Evolutionary conservation across 2,888 invertebrate species (phyloP).

Genomic region (Spatulosminthurus flaviceps): DNA sequence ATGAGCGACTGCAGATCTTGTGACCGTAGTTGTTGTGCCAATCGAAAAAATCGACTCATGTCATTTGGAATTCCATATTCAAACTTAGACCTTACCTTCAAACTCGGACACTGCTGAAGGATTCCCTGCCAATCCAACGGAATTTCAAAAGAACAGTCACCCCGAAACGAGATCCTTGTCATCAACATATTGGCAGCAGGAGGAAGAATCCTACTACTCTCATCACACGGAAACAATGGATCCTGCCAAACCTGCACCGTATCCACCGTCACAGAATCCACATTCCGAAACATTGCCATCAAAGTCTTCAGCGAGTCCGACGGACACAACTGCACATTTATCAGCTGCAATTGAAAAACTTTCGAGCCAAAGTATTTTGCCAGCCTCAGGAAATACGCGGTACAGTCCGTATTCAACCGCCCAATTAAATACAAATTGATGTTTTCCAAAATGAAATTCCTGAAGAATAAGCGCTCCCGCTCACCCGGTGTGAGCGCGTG

Average conservation of each 20-base stretch:
- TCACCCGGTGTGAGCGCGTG: neutral
- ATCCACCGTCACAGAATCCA: conserved; percentile 5
- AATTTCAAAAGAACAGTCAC: conserved; percentile 25
- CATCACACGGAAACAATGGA: neutral
- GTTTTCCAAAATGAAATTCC: conserved; percentile 21
- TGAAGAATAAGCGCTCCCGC: conserved; percentile 10
- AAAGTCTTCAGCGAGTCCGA: conserved; percentile 28
- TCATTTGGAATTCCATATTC: too few relatives aligned
- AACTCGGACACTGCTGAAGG: conserved; percentile 25
- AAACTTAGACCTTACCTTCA: conserved; percentile 34
- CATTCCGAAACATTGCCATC: conserved; percentile 1
- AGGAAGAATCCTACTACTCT: neutral
- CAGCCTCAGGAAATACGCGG: conserved; percentile 34
- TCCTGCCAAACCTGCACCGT: conserved; percentile 27
- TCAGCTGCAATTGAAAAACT: conserved; percentile 16
- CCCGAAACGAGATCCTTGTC: conserved; percentile 5
- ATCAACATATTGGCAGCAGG: neutral
- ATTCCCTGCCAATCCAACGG: conserved; percentile 34
- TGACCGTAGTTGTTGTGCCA: too few relatives aligned
- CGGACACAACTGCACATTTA: conserved; percentile 36
- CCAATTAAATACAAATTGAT: conserved; percentile 36
- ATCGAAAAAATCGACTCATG: too few relatives aligned
- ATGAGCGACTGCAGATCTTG: too few relatives aligned
- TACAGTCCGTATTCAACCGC: conserved; percentile 34
- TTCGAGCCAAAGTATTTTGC: conserved; percentile 28